Percentiles rank a stretch among this genome's conserved stretches.
These are phyloP conservation scores for Speoplatyrhinus poulsoni DNA, from an alignment of 2,113 vertebrate genomes.

Conservation along the genomic window DNA sequence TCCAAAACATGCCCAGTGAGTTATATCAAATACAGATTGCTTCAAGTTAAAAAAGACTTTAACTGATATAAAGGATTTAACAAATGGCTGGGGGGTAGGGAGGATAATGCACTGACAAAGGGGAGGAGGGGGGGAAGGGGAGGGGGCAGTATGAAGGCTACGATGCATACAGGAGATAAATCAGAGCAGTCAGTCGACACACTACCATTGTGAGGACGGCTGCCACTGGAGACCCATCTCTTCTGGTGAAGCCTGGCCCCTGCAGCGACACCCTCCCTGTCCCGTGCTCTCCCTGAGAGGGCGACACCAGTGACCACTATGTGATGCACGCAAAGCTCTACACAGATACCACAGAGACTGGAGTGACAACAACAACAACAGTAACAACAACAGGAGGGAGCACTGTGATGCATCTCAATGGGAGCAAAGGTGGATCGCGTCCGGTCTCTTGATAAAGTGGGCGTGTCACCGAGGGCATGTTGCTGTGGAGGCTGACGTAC, in stretches of 20 bases:
- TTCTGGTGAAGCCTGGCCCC: conserved; percentile 15
- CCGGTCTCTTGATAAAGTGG: no score
- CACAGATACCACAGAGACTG: no score
- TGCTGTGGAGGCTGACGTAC: no score
- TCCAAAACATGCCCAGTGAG: not conserved
- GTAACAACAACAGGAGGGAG: no score
- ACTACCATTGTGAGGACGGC: conserved; percentile 22
- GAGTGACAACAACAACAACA: no score
- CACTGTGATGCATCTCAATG: no score
- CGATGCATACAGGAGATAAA: not conserved
- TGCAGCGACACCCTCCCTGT: conserved; percentile 9
- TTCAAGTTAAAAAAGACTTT: not conserved
- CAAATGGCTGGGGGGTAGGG: not conserved
- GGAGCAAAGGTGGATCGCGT: no score
- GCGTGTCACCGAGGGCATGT: no score
- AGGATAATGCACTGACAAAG: not conserved
- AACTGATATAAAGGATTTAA: not conserved
- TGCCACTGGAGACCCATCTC: conserved; percentile 19
- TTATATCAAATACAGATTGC: not conserved
- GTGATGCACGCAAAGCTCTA: conserved; percentile 14
- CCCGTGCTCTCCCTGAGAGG: conserved; percentile 7
- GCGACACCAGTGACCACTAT: conserved; percentile 19
- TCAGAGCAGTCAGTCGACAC: conserved; percentile 16
- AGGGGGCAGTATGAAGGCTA: not conserved
- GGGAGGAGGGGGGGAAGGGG: no score